Evolutionary conservation across 2,113 vertebrate species (phyloP), one percentile per base, ranked within the genome.

Genomic region (Cryptotis parvus): DNA sequence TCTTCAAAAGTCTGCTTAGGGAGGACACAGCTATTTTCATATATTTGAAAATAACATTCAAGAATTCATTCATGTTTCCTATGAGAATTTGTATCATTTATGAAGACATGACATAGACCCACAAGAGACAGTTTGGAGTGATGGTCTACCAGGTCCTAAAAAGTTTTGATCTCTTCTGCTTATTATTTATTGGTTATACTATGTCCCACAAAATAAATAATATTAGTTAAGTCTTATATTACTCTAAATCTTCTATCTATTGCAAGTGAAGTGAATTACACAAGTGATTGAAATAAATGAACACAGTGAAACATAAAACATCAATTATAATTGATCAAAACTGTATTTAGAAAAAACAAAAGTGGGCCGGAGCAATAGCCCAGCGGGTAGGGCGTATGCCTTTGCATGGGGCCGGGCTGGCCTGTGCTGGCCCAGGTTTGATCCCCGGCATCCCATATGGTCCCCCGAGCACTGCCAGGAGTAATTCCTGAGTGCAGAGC

Each of bases 131-230:
- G 49, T 52, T 52, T 16, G 11, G 16, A 52, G 16, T 52, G 10
- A 52, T 52, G 16, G 16, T 52, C 49, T 52, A 14, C 16, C 49
- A 3, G 3, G 49, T 52, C 16, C 16, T 10, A 16, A 16, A 52
- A 52, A 14, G 5, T 81, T 37, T 80, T 88, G 55, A 12, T 80
- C 76, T 35, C 7, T 37, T 39, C 12, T 52, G 45, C 0, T 43
- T 87, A 9, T 93, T 9, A 79, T 20, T 88, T 77, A 70, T 58
- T 79, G 22, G 61, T 89, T 93, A 81, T 95, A 66, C 81, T 95
- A 97, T 97, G 55, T 58, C 45, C 43, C 87, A 84, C 27, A 68
- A 90, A 89, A 75, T 84, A 84, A n/a, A 18, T 33, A 84, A 76
- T 9, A 11, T 75, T 58, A n/a, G 72, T 69, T 65, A n/a, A n/a